phyloP scores from a whole-genome alignment of 2,888 invertebrate genomes.

The Troides helena region DNA sequence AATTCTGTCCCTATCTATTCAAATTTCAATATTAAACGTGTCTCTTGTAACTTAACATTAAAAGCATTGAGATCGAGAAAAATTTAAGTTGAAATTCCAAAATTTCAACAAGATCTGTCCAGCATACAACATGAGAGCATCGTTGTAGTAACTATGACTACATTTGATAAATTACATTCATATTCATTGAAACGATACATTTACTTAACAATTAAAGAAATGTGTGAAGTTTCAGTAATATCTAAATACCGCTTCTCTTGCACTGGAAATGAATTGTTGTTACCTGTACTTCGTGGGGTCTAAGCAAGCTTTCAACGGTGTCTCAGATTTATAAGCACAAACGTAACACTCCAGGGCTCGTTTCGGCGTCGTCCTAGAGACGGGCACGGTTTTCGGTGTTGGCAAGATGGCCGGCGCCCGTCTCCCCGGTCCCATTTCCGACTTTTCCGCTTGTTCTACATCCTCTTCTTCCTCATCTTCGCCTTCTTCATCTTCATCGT shows the following conservation, averaged over 20 bases:
- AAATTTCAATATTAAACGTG: too few relatives aligned
- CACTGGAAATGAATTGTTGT: not conserved
- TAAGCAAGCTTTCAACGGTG: slow-evolving; percentile 58
- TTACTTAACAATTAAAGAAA: too few relatives aligned
- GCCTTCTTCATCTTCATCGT: slow-evolving; percentile 54
- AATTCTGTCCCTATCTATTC: too few relatives aligned
- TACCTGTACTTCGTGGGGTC: slow-evolving; percentile 70
- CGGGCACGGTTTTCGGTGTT: slow-evolving; percentile 39
- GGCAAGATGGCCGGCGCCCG: slow-evolving; percentile 34
- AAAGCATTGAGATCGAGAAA: too few relatives aligned
- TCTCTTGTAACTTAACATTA: too few relatives aligned
- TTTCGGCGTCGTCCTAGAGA: slow-evolving; percentile 52
- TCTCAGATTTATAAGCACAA: slow-evolving; percentile 64
- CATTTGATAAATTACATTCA: too few relatives aligned
- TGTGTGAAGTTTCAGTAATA: not conserved
- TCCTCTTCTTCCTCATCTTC: slow-evolving; percentile 51
- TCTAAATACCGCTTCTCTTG: not conserved
- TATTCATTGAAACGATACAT: too few relatives aligned
- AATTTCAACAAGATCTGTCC: too few relatives aligned
- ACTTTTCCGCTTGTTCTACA: slow-evolving; percentile 36
- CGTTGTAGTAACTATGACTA: too few relatives aligned
- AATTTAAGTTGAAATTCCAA: too few relatives aligned
- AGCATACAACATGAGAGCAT: too few relatives aligned
- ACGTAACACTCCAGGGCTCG: slow-evolving; percentile 68
- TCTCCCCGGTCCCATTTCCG: slow-evolving; percentile 38